Evolutionary conservation across 2,113 vertebrate genomes (phyloP), one percentile per base, ranked within the genome.

Genomic region (Gymnocephalus cernua): DNA sequence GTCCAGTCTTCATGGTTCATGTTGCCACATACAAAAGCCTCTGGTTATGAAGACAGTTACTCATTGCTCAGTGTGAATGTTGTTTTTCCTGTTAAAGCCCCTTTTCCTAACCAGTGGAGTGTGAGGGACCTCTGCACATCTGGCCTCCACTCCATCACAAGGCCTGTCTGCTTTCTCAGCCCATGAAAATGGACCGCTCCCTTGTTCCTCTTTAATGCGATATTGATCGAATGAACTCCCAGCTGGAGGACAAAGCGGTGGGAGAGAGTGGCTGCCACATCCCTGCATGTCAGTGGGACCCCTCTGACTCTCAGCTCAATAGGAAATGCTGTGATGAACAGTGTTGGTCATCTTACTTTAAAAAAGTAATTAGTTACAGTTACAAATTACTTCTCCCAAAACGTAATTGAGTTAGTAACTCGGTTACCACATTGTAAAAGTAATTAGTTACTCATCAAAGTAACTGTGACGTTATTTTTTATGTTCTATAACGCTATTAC

Each of bases 221-320:
- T 89, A 93, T 90, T 68, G 85, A 90, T 89, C 67, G 68, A 78
- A 57, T 12, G 4, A 29, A 41, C 58, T 59, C 62, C 62, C 79
- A 70, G 41, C 50, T 67, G 70, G 27, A 74, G 68, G 57, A 80
- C 70, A 56, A 58, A 41, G 67, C 66, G 59, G 65, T 7, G n/a
- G 53, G 6, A 47, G 21, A 21, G 48, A 44, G 18, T 16, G 27
- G 56, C 19, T 58, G 59, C 57, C 69, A 70, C 51, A 58, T 67
- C 63, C 29, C 23, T 19, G 44, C 6, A 23, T 47, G 56, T 77
- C 72, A 61, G n/a, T n/a, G 10, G 29, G 58, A 67, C 45, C 8
- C 16, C 10, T 29, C 1, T 70, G 63, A 44, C 27, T 70, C 61
- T 61, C 21, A 9, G 29, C 48, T 65, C 1, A 79, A 56, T 45